These are phyloP conservation scores for Carlito syrichta DNA, from an alignment of 2,113 vertebrate genomes.

Conservation along the genomic window DNA sequence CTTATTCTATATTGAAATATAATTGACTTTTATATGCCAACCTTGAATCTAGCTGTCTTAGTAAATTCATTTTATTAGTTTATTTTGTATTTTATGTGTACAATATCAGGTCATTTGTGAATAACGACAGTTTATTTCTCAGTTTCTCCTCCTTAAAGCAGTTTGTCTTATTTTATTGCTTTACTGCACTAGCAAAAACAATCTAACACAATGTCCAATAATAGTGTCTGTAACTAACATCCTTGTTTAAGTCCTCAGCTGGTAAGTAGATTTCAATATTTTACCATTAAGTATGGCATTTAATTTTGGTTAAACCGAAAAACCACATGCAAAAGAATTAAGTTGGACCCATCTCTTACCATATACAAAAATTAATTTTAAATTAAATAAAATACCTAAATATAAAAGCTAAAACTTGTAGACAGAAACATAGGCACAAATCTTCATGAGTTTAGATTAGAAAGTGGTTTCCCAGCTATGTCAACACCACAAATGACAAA, in stretches of 20 bases:
- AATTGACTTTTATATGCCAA: neutral
- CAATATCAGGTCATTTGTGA: neutral
- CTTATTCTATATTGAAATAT: neutral
- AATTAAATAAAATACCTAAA: neutral
- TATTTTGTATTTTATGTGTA: neutral
- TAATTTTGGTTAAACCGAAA: neutral
- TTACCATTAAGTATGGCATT: neutral
- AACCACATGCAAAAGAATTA: neutral
- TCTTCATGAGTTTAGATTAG: neutral
- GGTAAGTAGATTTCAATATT: neutral
- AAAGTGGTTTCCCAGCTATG: neutral
- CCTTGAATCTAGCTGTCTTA: neutral
- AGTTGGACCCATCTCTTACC: neutral
- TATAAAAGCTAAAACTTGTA: neutral
- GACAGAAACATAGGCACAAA: neutral
- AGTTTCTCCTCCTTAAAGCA: neutral
- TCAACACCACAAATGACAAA: neutral
- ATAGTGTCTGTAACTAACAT: neutral
- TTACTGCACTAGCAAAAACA: neutral
- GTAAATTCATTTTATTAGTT: neutral
- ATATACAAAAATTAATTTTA: neutral
- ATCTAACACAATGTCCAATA: neutral
- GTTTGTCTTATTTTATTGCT: neutral
- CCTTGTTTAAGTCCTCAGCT: neutral
- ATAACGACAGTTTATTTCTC: neutral